Base-by-base conservation (phyloP, 2,113 vertebrate species). In the Eulemur macaco region DNA sequence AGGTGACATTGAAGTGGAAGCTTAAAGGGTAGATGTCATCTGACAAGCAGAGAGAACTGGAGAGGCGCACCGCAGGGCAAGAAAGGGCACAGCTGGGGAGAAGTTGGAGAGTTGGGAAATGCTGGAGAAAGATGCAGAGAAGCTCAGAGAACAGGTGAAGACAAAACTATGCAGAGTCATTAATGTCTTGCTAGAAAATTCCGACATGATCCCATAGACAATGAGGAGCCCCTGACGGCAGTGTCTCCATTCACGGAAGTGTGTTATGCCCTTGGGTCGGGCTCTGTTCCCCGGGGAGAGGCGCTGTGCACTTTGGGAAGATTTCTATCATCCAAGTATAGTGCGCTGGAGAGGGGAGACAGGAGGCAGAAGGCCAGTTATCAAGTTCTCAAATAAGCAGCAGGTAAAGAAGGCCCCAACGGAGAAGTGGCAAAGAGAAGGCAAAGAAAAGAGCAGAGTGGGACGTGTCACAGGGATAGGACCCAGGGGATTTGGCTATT, bases 151-250 rank as follows among this genome's bases (percentile, higher is more conserved):
- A 54, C 7, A 39, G 45, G 13, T 31, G n/a, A 54, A 13, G 14
- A 2, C 39, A 27, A 80, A 71, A 11, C 52, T n/a, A 17, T 5
- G 21, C 5, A n/a, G 45, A 17, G 39, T 47, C 47, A 47, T 31
- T 8, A 45, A 42, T 8, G 29, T 92, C 87, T 89, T 74, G 29
- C 74, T 94, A 68, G 76, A 37, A 89, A 83, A 34, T 68, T 52
- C 73, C 54, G 27, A 50, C 45, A 42, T 20, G 29, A 37, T 23
- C 58, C 25, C 25, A n/a, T 6, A 77, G 52, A 52, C 15, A 13
- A 31, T 2, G 37, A 63, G 27, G 45, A 25, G 4, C 18, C 64
- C 13, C 4, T 56, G 6, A 63, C 25, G 13, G 17, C 11, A 37
- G 29, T 45, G 3, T 7, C 12, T 42, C 50, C 10, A 2, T 34